These are phyloP conservation scores for Proteles cristata DNA, from an alignment of 2,113 vertebrate species.

Conservation along the genomic window DNA sequence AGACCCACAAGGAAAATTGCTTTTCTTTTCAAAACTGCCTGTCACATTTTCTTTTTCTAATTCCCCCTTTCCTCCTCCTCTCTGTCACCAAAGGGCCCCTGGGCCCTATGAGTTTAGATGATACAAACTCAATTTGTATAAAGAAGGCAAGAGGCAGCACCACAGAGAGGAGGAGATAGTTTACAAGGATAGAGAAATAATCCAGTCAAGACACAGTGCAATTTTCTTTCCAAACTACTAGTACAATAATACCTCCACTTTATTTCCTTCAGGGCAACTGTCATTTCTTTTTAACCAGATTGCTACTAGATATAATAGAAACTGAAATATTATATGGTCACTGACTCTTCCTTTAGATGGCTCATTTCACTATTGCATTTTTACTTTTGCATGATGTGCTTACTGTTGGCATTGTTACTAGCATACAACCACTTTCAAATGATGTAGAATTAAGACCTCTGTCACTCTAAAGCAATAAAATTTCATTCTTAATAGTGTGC, in stretches of 20 bases:
- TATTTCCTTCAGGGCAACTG: constrained; percentile 82
- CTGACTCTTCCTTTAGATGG: constrained; percentile 71
- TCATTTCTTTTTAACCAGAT: constrained; percentile 82
- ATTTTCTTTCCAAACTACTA: constrained; percentile 82
- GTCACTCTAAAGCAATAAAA: constrained; percentile 45
- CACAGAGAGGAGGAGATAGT: constrained; percentile 74
- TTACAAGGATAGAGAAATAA: constrained; percentile 83
- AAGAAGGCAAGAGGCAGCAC: constrained; percentile 65
- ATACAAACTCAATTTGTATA: constrained; percentile 70
- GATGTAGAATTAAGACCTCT: constrained; percentile 63
- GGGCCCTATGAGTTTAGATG: constrained; percentile 75
- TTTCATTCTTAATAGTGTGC: background rate
- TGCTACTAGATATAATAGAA: constrained; percentile 79
- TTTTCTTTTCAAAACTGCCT: constrained; percentile 80
- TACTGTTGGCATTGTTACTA: constrained; percentile 80
- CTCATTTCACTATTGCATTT: constrained; percentile 79
- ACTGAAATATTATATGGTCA: constrained; percentile 74
- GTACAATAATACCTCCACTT: constrained; percentile 79
- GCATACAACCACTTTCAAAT: constrained; percentile 70
- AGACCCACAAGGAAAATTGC: constrained; percentile 85
- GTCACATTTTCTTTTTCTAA: constrained; percentile 79
- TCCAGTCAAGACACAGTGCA: constrained; percentile 82
- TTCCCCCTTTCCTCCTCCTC: constrained; percentile 61
- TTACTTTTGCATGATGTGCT: constrained; percentile 77
- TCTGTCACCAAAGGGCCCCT: constrained; percentile 66